Conservation (phyloP, 35 echinoderm and acorn worm genomes). For the Lytechinus pictus region DNA sequence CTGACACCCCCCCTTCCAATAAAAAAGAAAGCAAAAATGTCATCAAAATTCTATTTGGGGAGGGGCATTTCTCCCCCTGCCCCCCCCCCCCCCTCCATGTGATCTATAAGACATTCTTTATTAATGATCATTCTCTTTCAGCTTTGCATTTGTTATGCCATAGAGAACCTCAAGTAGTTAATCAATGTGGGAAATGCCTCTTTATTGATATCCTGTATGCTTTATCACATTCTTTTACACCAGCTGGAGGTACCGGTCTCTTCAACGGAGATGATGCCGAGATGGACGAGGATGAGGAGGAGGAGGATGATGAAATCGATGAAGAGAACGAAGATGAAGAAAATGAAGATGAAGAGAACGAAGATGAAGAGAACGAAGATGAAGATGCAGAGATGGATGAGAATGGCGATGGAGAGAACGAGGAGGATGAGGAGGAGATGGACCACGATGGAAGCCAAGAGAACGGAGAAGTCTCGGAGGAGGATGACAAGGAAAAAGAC, state of each 20-base stretch:
- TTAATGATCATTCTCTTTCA: too few relatives aligned
- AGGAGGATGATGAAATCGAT: constrained; percentile 51
- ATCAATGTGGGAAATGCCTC: too few relatives aligned
- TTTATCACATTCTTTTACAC: not conserved
- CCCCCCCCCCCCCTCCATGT: too few relatives aligned
- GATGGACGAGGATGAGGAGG: constrained; percentile 44
- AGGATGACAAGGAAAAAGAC: not conserved
- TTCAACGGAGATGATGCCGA: constrained; percentile 41
- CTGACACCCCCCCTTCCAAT: too few relatives aligned
- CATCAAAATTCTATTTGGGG: too few relatives aligned
- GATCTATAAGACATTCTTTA: too few relatives aligned
- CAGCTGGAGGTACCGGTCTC: not conserved
- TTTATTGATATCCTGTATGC: too few relatives aligned
- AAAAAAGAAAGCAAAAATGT: too few relatives aligned
- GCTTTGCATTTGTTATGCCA: too few relatives aligned
- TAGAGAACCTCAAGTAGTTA: too few relatives aligned
- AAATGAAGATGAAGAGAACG: constrained; percentile 57
- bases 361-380: constrained; percentile 45
- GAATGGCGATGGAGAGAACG: not conserved
- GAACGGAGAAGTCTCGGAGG: not conserved
- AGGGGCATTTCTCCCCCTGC: too few relatives aligned
- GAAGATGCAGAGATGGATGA: constrained; percentile 49
- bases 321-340: constrained; percentile 56
- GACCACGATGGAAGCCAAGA: not conserved
- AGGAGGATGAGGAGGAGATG: not conserved